Conservation (phyloP, 2,797 vertebrate species). For the Decapterus maruadsi region DNA sequence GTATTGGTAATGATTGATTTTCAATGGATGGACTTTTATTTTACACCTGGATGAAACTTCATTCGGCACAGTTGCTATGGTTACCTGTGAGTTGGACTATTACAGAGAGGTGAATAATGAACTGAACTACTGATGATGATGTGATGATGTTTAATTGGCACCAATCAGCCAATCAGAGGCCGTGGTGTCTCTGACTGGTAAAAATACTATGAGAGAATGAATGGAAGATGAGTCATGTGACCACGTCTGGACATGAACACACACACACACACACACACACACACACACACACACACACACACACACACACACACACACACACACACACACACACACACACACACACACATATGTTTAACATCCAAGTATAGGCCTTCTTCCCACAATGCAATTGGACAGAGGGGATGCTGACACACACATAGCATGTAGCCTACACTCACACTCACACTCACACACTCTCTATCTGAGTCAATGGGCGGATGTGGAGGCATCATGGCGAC, state of each 20-base stretch:
- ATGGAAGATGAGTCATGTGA: conserved; percentile 19
- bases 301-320: conserved; percentile 9
- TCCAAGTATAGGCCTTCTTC: conserved; percentile 50
- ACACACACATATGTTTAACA: conserved; percentile 21
- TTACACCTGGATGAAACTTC: not conserved
- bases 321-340: too few species aligned
- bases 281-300: conserved; percentile 14
- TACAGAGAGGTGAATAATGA: rapidly evolving
- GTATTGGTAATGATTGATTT: not conserved
- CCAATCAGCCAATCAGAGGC: conserved; percentile 41
- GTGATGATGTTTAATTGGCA: not conserved
- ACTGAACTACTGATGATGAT: not conserved
- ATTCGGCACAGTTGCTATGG: conserved; percentile 29
- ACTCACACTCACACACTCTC: conserved; percentile 34
- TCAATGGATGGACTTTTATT: not conserved
- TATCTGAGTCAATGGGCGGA: conserved; percentile 76
- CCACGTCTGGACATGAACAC: conserved; percentile 1
- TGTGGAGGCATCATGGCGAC: conserved; percentile 82
- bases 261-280: too few species aligned
- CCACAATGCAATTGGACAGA: conserved; percentile 54
- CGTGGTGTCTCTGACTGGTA: not conserved
- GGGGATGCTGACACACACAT: conserved; percentile 40
- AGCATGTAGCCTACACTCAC: conserved; percentile 21
- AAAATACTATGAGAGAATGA: conserved; percentile 11
- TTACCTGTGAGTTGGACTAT: conserved; percentile 22